Percentiles rank a stretch among this genome's conserved stretches.
Evolutionary conservation across 2,888 invertebrate genomes (phyloP).

Genomic region (Theristus sp.): DNA sequence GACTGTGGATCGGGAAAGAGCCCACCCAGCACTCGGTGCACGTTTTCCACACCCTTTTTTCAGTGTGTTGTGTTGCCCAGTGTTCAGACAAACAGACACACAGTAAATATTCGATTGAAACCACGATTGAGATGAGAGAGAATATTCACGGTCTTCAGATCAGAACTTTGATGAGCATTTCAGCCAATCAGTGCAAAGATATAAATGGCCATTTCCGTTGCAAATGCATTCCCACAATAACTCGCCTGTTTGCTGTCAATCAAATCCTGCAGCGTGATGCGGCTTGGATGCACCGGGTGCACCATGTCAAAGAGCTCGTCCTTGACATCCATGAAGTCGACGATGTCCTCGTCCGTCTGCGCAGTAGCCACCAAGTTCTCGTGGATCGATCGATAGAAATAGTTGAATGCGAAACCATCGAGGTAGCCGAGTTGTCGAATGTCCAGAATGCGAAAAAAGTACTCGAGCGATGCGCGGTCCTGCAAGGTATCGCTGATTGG

Average conservation of each 20-base stretch:
- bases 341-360: neutral
- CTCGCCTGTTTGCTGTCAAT: slow-evolving; percentile 38
- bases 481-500: neutral
- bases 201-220: too few species aligned
- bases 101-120: too few species aligned
- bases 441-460: slow-evolving; percentile 73
- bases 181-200: too few species aligned
- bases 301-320: slow-evolving; percentile 98
- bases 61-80: too few species aligned
- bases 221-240: too few species aligned
- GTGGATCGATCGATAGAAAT: slow-evolving; percentile 77
- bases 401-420: slow-evolving; percentile 72
- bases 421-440: slow-evolving; percentile 67
- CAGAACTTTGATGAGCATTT: too few species aligned
- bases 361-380: slow-evolving; percentile 50
- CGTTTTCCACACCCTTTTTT: too few species aligned
- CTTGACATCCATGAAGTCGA: slow-evolving; percentile 61
- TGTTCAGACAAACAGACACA: too few species aligned
- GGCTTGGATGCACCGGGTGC: slow-evolving; percentile 52
- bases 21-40: too few species aligned
- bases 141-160: too few species aligned
- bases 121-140: too few species aligned
- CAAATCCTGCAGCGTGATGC: slow-evolving; percentile 49
- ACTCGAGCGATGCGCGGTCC: slow-evolving; percentile 74
- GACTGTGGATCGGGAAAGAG: too few species aligned